phyloP scores from a whole-genome alignment of 2,113 vertebrate genomes.

The Entosphenus tridentatus region DNA sequence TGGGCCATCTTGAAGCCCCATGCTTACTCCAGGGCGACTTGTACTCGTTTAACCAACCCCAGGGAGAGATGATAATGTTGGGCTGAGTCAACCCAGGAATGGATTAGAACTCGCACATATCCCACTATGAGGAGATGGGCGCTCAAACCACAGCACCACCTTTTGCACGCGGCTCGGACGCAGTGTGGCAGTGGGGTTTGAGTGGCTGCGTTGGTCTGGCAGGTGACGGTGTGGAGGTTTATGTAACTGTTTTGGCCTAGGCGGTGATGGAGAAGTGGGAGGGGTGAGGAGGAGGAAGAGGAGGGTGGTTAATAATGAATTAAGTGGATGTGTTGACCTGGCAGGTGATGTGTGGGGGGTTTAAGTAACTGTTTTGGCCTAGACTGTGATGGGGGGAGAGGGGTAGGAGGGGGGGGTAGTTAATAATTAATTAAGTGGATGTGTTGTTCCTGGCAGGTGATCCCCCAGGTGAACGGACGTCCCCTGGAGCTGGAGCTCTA shows the following conservation, averaged over 20 bases:
- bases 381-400: not conserved
- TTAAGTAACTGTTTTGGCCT: not conserved
- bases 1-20: no score
- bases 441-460: not conserved
- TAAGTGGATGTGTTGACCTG: not conserved
- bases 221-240: no score
- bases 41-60: no score
- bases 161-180: no score
- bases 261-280: not conserved
- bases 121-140: no score
- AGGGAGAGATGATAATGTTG: no score
- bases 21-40: no score
- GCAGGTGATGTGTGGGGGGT: no score
- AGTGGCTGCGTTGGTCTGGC: not conserved
- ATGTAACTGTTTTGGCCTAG: not conserved
- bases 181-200: not conserved
- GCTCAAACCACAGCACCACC: no score
- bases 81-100: no score
- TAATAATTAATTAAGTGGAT: constrained; percentile 4
- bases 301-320: constrained; percentile 4
- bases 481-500: constrained; percentile 1
- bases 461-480: no score
- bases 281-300: not conserved
- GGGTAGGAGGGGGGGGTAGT: not conserved
- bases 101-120: no score